A percentile compares a stretch with the other conserved stretches of the same genome.
These are phyloP conservation scores for honey bee (Apis mellifera) DNA, from an alignment of 1,140 invertebrate genomes.

Conservation along the genomic window DNA sequence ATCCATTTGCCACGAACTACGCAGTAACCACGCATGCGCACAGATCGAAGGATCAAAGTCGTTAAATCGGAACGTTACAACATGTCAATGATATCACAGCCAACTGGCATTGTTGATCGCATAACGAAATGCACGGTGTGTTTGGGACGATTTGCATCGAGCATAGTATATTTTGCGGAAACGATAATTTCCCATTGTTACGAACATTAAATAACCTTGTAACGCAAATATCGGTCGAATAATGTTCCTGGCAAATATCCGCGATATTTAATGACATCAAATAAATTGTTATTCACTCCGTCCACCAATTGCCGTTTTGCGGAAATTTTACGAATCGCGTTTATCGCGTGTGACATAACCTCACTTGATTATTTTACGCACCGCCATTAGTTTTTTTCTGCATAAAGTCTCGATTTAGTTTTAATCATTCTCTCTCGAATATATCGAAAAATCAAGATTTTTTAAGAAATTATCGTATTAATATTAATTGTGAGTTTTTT, in stretches of 20 bases:
- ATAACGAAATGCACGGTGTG: not conserved
- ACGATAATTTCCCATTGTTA: constrained; percentile 54
- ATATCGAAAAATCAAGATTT: too few relatives aligned
- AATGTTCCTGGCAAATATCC: constrained; percentile 54
- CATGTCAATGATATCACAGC: constrained; percentile 22
- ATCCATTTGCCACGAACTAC: too few relatives aligned
- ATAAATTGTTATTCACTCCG: constrained; percentile 50
- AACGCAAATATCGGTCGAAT: constrained; percentile 43
- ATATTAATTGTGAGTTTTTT: too few relatives aligned
- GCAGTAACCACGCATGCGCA: too few relatives aligned
- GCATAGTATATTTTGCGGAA: constrained; percentile 41
- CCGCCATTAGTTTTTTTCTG: too few relatives aligned
- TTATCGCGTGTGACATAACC: not conserved
- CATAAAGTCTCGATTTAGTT: too few relatives aligned
- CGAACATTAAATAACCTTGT: constrained; percentile 30
- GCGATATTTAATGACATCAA: constrained; percentile 48
- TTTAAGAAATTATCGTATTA: too few relatives aligned
- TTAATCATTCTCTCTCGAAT: too few relatives aligned
- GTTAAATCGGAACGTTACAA: not conserved
- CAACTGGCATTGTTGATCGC: not conserved
- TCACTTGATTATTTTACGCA: too few relatives aligned
- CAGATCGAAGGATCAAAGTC: not conserved
- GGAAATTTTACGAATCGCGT: constrained; percentile 19
- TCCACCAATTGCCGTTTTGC: too few relatives aligned
- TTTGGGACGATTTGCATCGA: constrained; percentile 38